Evolutionary conservation across 2,113 vertebrate species (phyloP), one percentile per base, ranked within the genome.

Genomic region (Apus apus): DNA sequence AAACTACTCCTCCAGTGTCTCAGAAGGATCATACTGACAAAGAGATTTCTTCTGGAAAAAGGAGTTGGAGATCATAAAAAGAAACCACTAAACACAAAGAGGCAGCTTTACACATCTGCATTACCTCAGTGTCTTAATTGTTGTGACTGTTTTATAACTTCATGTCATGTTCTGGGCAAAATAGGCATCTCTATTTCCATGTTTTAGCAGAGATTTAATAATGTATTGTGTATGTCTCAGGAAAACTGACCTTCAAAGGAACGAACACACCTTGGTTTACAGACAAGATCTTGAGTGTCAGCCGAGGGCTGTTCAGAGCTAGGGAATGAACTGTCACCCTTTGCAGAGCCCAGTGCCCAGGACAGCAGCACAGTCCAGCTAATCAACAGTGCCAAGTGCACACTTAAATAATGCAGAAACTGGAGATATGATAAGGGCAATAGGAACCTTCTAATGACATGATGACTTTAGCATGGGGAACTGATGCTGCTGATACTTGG

Each of bases 381-480:
- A 86, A 89, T n/a, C 53, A 76, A 32, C 38, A 65, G 50, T 11
- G 12, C 57, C 74, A 93, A 85, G 13, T 5, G 38, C 80, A 77
- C 40, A 23, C 72, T 95, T 82, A 96, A 93, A 91, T 96, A 74
- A 80, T 60, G 62, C 43, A 91, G 58, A 90, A 97, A 89, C 92
- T 30, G 88, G 43, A 61, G 83, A 26, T 46, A 66, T 15, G 16
- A 84, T 53, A 70, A 95, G 61, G 89, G 84, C 61, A 83, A 36
- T 66, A 82, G 94, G 87, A 91, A 38, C 25, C 48, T 77, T 83
- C 51, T 66, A 80, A 91, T 68, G 65, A 65, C 84, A 53, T 61
- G 85, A 92, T 27, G 89, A 74, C 68, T 97, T 93, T 87, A 86
- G 51, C 4, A 4, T 3, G 20, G 75, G n/a, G 50, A 85, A 84